A percentile compares a stretch with the other conserved stretches of the same genome.
Evolutionary conservation across 1,140 invertebrate genomes (phyloP).

Genomic region (Papilio helenus): DNA sequence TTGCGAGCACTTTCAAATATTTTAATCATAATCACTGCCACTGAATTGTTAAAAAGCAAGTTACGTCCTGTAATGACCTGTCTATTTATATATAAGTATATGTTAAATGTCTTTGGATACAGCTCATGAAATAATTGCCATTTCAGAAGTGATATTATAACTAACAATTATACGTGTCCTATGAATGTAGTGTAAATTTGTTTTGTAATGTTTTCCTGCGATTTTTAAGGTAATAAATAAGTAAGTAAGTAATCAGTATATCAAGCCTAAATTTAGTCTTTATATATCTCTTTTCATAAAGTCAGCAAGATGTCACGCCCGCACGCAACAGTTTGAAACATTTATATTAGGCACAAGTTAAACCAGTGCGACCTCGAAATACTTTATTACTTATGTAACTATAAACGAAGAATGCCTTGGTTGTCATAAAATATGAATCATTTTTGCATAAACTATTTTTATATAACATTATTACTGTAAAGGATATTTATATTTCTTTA

Average conservation of each 20-base stretch:
- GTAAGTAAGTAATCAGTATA: not conserved
- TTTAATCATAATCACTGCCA: too few relatives aligned
- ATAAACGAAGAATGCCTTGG: slow-evolving; percentile 7
- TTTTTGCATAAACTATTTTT: slow-evolving; percentile 1
- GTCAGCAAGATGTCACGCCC: slow-evolving; percentile 31
- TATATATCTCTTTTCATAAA: slow-evolving; percentile 37
- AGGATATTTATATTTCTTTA: not conserved
- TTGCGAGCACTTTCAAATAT: too few relatives aligned
- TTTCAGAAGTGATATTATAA: too few relatives aligned
- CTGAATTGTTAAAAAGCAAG: not conserved
- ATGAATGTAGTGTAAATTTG: not conserved
- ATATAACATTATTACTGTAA: not conserved
- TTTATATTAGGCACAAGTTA: slow-evolving; percentile 38
- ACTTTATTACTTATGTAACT: slow-evolving; percentile 34
- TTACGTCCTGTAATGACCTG: not conserved
- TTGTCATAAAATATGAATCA: not conserved
- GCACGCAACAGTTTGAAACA: slow-evolving; percentile 41
- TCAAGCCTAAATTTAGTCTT: slow-evolving; percentile 28
- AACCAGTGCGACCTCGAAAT: slow-evolving; percentile 36
- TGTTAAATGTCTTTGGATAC: too few relatives aligned
- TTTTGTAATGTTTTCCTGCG: not conserved
- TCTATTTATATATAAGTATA: not conserved
- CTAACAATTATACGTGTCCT: too few relatives aligned
- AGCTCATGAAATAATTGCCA: too few relatives aligned
- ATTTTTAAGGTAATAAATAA: not conserved